Evolutionary conservation across 2,113 vertebrate species (phyloP), one percentile per base, ranked within the genome.

Genomic region (Symphodus melops): DNA sequence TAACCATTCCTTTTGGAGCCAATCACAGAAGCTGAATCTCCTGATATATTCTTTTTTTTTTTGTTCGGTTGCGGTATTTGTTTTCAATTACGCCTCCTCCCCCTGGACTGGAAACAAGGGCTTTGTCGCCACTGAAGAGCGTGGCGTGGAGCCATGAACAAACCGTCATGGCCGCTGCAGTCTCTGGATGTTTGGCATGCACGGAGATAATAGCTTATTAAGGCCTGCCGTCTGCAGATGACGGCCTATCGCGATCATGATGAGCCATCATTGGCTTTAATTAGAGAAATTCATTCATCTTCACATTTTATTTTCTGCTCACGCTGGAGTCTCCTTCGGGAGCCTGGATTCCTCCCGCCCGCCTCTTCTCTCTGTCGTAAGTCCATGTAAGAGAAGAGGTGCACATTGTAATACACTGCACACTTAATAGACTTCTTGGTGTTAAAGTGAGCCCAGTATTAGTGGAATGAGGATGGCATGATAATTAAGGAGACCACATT

Each of bases 361-460:
- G 82, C 79, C 54, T 84, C 71, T 9, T 68, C 60, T 42, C 19
- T 81, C 84, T 92, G 88, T 89, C 56, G 88, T 90, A 91, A 91
- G 86, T 90, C 60, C n/a, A 72, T 86, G 88, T 89, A 91, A 92
- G 89, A 90, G 81, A 58, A 84, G 85, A 86, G 71, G 77, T 68
- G 75, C 82, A 84, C 75, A 58, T 67, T 72, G 88, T 87, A 89
- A 87, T 62, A 74, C 65, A 57, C 75, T 53, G 52, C 64, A 67
- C 70, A 68, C 44, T 63, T 51, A 57, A 61, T 63, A 61, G 28
- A 59, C 67, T 61, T 85, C 72, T 71, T 28, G 60, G 39, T 58
- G 56, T 70, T 61, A 55, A 33, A 77, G 70, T 71, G 39, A 70
- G 41, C 59, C 48, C 54, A 54, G 44, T 56, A 67, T 66, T 62